Base-by-base conservation (phyloP, 2,797 vertebrate species). In the Galagoides demidoff region DNA sequence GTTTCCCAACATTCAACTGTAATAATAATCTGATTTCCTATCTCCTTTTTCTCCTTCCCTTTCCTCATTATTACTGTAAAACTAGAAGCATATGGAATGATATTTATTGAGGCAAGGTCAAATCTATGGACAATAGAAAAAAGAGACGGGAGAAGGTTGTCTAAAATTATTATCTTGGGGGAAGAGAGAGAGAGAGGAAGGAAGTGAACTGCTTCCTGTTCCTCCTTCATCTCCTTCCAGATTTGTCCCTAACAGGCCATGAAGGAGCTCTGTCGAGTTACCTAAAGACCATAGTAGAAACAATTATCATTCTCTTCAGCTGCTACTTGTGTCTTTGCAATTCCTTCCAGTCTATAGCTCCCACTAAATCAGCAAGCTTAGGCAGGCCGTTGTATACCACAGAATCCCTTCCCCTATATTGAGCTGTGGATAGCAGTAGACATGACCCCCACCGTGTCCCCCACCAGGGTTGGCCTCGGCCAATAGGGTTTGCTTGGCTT, bases 1-100 rank as follows among this genome's bases (percentile, higher is more conserved):
- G 97, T 63, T 97, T 95, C 85, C 94, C 73, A 94, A 96, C 85
- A 92, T 94, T 97, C 92, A 68, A 71, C 81, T 96, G n/a, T 92
- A 70, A 29, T 14, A 31, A 93, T 74, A 93, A 91, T 91, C 90
- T 86, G 89, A 88, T 92, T 96, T 95, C 85, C 14, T 79, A 66
- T 90, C 95, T 96, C 77, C 89, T 86, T 95, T 87, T 37, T 0
- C 2, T 94, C 89, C 85, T 59, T 95, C 55, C 52, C 61, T 84
- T 96, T 0, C 10, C 64, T 97, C 85, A 82, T 73, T 68, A 95
- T 84, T 87, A 82, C 89, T 95, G 52, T 93, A 97, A 83, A 98
- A 97, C 76, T 81, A 79, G 43, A 34, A 22, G 59, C 49, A 94
- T 85, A 92, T 92, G 37, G 79, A 66, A 31, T 76, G 63, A 92